Conservation (phyloP, 2,113 vertebrate genomes). For the Coracopsis vasa region DNA sequence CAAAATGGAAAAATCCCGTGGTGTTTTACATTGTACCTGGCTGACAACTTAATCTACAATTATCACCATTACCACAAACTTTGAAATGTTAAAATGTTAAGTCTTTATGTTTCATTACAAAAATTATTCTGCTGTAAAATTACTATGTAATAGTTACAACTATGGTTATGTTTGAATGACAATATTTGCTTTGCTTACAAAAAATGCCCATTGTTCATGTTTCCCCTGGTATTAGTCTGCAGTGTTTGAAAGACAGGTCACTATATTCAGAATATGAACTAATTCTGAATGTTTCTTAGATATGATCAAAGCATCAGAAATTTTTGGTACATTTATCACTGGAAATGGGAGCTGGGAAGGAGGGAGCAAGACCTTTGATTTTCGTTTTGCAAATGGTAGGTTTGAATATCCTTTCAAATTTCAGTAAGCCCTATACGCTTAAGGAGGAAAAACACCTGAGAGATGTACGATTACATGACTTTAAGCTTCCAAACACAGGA, state of each 20-base stretch:
- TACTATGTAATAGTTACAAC: background rate
- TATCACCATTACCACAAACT: background rate
- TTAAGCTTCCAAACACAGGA: background rate
- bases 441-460: background rate
- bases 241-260: background rate
- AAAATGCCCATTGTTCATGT: background rate
- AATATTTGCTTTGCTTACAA: background rate
- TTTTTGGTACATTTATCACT: background rate
- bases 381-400: background rate
- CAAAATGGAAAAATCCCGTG: background rate
- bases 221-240: background rate
- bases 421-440: background rate
- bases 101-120: background rate
- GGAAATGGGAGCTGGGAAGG: background rate
- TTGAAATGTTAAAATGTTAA: background rate
- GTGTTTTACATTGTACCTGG: background rate
- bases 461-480: background rate
- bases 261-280: background rate
- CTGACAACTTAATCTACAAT: background rate
- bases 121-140: constrained; percentile 10
- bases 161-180: background rate
- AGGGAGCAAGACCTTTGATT: background rate
- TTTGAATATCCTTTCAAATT: background rate
- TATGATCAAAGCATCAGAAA: fast-evolving
- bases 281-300: background rate